Evolutionary conservation across 2,797 vertebrate genomes (phyloP), one percentile per base, ranked within the genome.

Genomic region (Holocentrus rufus): DNA sequence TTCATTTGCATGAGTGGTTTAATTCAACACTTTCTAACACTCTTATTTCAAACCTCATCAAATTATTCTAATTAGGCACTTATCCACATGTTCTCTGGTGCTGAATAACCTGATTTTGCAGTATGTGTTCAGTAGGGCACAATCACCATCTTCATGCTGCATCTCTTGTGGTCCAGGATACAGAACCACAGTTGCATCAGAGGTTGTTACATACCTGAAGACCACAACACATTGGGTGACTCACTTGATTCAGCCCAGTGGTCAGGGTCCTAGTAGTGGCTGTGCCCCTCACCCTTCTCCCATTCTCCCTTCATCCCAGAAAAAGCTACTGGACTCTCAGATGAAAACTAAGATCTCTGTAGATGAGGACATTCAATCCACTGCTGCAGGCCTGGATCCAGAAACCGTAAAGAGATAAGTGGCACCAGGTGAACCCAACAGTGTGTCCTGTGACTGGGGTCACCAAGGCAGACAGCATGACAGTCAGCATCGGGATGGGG

Each of bases 321-420:
- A 88, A 85, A 14, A 89, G 65, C 60, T 89, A 84, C 64, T 42
- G 64, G 15, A 74, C 49, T 25, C 86, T 77, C 60, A 56, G 80
- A 18, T 81, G 66, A 66, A 89, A 91, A 22, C 49, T 76, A 18
- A 77, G 74, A 74, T 90, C 90, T 49, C 80, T 66, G 67, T 64
- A 86, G 66, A 90, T 84, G 58, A 87, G 76, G 25, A 90, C 79
- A 39, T 90, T 90, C 88, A 87, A 88, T 67, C 85, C 82, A 60
- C 86, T 90, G 67, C 89, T 90, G 57, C 85, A 87, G 25, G 85
- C 80, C n/a, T 88, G 82, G 31, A 84, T 85, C 87, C 90, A 90
- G 63, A 90, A 90, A 46, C 86, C 85, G 22, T 82, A 89, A 49
- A 85, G 87, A 47, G 90, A 86, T 67, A 91, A 89, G 27, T 59